A percentile compares a stretch with the other conserved stretches of the same genome.
Conservation (phyloP, 2,797 vertebrate genomes). For the Xiphorhynchus erythropygius region DNA sequence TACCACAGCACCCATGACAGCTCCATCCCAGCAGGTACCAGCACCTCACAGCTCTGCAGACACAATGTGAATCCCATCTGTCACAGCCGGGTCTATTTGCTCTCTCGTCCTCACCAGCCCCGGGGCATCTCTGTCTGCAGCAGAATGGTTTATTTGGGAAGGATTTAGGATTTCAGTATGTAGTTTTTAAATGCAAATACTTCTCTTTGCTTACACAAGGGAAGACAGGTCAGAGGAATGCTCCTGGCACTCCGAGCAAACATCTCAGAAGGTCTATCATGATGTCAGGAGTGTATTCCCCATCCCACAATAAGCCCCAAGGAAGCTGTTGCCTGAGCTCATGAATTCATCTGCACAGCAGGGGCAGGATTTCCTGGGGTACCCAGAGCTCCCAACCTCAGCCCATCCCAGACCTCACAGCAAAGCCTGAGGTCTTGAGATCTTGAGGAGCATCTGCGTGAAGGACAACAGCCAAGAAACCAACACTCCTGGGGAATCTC, state of each 20-base stretch:
- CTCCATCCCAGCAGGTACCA: neutral
- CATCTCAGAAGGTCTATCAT: neutral
- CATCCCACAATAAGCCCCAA: neutral
- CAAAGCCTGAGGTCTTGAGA: neutral
- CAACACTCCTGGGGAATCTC: neutral
- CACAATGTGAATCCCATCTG: neutral
- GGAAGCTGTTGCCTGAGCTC: neutral
- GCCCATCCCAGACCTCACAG: neutral
- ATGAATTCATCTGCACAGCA: neutral
- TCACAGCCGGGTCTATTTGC: neutral
- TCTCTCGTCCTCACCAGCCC: neutral
- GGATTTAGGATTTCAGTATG: neutral
- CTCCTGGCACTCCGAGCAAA: neutral
- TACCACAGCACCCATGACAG: neutral
- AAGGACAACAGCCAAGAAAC: neutral
- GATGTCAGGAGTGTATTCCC: neutral
- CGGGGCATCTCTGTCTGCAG: neutral
- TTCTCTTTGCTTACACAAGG: neutral
- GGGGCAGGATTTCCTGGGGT: neutral
- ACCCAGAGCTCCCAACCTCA: rapidly evolving
- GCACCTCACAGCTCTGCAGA: neutral
- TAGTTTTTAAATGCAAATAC: neutral
- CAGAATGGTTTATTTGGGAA: neutral
- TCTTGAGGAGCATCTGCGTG: neutral
- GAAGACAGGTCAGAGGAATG: neutral